Conservation (phyloP, 1,140 invertebrate species). For the Heterodera schachtii region DNA sequence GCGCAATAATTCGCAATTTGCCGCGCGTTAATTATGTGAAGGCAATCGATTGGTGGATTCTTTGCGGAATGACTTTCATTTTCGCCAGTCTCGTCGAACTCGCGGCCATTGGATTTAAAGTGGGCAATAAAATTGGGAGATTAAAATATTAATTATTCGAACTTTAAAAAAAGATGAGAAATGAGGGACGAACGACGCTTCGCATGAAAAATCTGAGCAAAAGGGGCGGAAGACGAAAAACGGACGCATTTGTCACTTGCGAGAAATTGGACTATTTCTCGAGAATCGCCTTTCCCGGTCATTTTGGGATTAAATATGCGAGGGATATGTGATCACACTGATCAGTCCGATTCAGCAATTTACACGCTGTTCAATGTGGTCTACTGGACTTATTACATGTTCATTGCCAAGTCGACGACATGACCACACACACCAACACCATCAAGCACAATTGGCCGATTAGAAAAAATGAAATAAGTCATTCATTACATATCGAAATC, state of each 20-base stretch:
- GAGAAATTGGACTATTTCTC: slow-evolving; percentile 52
- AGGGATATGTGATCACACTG: neutral
- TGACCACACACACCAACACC: neutral
- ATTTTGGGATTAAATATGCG: slow-evolving; percentile 14
- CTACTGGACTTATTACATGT: slow-evolving; percentile 51
- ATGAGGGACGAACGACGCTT: slow-evolving; percentile 37
- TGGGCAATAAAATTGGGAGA: slow-evolving; percentile 42
- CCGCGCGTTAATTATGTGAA: slow-evolving; percentile 61
- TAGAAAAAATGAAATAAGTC: neutral
- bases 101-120: slow-evolving; percentile 54
- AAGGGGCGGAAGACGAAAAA: slow-evolving; percentile 37
- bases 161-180: slow-evolving; percentile 30
- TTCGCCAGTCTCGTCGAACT: slow-evolving; percentile 60
- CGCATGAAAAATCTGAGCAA: slow-evolving; percentile 35
- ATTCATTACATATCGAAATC: neutral
- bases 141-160: slow-evolving; percentile 24
- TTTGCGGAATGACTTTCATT: slow-evolving; percentile 57
- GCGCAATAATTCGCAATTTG: slow-evolving; percentile 60
- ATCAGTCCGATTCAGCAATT: slow-evolving; percentile 32
- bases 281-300: slow-evolving; percentile 56
- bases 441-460: neutral
- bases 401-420: slow-evolving; percentile 24
- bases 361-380: slow-evolving; percentile 48
- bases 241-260: slow-evolving; percentile 43
- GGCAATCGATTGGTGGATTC: slow-evolving; percentile 47